A percentile compares a stretch with the other conserved stretches of the same genome.
phyloP scores from a whole-genome alignment of 2,888 invertebrate species.

The Drosophila bunnanda region DNA sequence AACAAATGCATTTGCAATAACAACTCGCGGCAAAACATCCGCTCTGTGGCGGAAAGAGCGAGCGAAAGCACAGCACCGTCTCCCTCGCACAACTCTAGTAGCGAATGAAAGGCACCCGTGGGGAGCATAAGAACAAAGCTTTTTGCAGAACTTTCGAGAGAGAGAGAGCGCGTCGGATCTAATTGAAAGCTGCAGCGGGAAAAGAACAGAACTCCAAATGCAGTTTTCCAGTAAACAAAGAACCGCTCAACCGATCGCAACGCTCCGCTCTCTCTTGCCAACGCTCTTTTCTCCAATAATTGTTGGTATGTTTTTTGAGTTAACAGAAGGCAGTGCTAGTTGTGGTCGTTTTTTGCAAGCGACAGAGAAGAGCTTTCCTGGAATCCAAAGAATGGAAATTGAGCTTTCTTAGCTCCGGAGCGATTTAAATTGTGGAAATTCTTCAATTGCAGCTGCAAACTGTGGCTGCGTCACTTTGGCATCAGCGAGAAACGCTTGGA shows the following conservation, averaged over 20 bases:
- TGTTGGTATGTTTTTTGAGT: conserved; percentile 33
- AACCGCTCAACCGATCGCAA: conserved; percentile 78
- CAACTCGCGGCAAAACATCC: conserved; percentile 66
- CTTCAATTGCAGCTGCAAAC: conserved; percentile 73
- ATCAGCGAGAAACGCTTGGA: conserved; percentile 64
- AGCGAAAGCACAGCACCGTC: conserved; percentile 15
- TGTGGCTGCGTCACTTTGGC: conserved; percentile 78
- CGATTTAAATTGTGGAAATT: conserved; percentile 9
- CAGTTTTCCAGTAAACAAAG: conserved; percentile 79
- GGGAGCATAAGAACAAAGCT: conserved; percentile 58
- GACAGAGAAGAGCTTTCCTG: conserved; percentile 30
- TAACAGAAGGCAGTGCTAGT: background rate
- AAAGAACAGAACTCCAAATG: conserved; percentile 66
- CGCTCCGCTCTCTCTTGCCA: background rate
- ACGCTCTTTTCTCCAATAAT: conserved; percentile 4
- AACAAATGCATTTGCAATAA: conserved; percentile 15
- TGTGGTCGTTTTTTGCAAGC: background rate
- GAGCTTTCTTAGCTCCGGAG: conserved; percentile 38
- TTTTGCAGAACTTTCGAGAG: conserved; percentile 51
- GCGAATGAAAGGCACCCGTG: conserved; percentile 13
- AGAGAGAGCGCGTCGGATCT: conserved; percentile 66
- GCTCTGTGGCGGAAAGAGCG: conserved; percentile 42
- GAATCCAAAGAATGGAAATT: conserved; percentile 41
- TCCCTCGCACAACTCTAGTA: conserved; percentile 11
- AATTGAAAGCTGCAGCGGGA: conserved; percentile 66